Conservation (phyloP, 2,113 vertebrate genomes). For the Sorex fumeus region DNA sequence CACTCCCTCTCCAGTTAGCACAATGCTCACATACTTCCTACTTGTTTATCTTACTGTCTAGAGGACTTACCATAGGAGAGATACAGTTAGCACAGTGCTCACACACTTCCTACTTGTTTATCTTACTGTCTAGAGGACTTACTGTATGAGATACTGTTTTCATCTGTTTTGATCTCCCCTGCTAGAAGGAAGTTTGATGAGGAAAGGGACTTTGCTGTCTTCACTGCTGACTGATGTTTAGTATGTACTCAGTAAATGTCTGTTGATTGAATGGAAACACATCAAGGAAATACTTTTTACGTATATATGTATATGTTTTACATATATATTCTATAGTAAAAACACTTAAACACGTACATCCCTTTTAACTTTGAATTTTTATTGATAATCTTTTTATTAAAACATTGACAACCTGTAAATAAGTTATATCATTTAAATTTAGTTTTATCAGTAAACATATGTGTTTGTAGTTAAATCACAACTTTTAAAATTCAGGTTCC, state of each 20-base stretch:
- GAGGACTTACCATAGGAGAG: neutral
- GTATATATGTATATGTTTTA: too few relatives aligned
- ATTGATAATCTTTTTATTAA: conserved; percentile 43
- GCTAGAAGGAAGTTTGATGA: neutral
- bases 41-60: neutral
- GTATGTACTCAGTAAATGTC: neutral
- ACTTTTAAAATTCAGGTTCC: conserved; percentile 13
- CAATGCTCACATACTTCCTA: too few relatives aligned
- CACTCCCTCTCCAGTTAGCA: neutral
- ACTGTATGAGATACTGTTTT: too few relatives aligned
- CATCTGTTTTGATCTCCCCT: too few relatives aligned
- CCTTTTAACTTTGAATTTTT: conserved; percentile 13
- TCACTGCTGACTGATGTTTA: neutral
- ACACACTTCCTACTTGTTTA: too few relatives aligned
- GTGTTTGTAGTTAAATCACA: neutral
- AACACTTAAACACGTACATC: neutral
- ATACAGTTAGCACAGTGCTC: too few relatives aligned
- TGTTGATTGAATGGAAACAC: neutral
- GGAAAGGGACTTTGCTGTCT: neutral
- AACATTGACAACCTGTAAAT: neutral
- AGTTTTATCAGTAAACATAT: conserved; percentile 37
- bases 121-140: too few relatives aligned
- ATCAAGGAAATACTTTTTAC: neutral
- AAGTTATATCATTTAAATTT: neutral
- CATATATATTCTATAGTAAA: too few relatives aligned